Evolutionary conservation across 1,140 invertebrate species (phyloP), one percentile per base, ranked within the genome.

Genomic region (Macrocentrus cingulum): DNA sequence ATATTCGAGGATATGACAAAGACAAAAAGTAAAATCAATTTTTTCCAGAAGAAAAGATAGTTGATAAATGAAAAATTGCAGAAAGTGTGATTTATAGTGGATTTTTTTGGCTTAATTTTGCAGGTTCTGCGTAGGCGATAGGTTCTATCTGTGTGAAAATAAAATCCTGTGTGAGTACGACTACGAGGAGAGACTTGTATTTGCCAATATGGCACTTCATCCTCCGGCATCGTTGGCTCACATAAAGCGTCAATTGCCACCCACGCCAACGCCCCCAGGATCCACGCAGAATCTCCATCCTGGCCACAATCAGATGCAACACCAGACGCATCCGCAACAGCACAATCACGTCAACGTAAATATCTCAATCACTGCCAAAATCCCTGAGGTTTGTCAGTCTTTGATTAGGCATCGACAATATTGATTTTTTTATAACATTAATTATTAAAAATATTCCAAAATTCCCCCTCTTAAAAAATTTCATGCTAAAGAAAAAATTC

Each of bases 81-180:
- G 23, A 13, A 11, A 29, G n/a, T 7, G 32, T 34, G 13, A 34
- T 49, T 16, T 48, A 11, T 25, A 20, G 20, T 48, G 9, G 5
- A 6, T 15, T 37, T 34, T 34, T 49, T 36, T 50, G 23, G 1
- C 9, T 59, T 68, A 46, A 56, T 67, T 45, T 61, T 67, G 9
- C 83, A 97, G 95, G 82, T 98, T 98, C 82, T 98, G 95, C 78
- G 94, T 98, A 23, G 95, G 95, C 29, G 95, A 97, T 80, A 85
- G 92, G 55, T 98, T 97, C 79, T 98, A 97, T 79, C 80, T 98
- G 63, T 95, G 92, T 81, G 94, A 97, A 74, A 97, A 97, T 80
- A 96, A 96, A 83, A 97, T 98, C 63, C 85, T 98, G 11, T 98
- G 95, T 82, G 94, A 97, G 77, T 96, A 95, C 75, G 95, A 98